Percentiles rank a stretch among this genome's conserved stretches.
phyloP scores from a whole-genome alignment of 2,113 vertebrate species.

The Aix galericulata region DNA sequence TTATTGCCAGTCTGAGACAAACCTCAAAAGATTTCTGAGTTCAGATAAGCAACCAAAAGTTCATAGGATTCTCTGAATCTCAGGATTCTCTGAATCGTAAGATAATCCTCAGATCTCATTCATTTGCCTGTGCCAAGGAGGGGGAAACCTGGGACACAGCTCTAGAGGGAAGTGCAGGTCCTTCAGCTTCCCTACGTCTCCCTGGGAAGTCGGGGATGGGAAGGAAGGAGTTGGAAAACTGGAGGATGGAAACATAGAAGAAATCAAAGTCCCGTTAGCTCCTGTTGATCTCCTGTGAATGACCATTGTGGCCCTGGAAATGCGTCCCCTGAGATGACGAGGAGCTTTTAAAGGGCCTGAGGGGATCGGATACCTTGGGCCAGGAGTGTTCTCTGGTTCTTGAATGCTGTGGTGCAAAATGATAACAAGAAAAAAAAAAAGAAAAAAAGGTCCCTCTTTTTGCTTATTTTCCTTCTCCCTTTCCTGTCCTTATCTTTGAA shows the following conservation, averaged over 20 bases:
- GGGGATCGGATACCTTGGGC: neutral
- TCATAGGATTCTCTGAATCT: neutral
- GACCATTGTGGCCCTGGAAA: neutral
- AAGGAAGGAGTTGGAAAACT: neutral
- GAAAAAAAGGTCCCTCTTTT: neutral
- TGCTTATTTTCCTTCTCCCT: neutral
- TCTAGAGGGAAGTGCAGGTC: neutral
- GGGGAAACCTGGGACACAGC: neutral
- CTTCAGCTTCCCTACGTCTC: neutral
- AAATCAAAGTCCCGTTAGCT: neutral
- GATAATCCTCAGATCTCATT: neutral
- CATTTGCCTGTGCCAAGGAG: neutral
- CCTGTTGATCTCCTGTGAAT: neutral
- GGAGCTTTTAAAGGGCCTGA: accelerated
- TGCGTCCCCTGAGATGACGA: neutral
- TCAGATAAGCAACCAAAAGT: neutral
- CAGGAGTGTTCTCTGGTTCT: neutral
- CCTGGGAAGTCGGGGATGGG: neutral
- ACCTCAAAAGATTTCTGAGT: slow-evolving; percentile 6
- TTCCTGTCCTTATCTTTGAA: neutral
- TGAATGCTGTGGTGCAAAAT: neutral
- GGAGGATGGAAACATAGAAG: neutral
- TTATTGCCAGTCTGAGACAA: neutral
- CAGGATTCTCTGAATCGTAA: neutral
- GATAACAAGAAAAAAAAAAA: neutral